Conservation (phyloP, 2,113 vertebrate species). For the Platichthys stellatus region DNA sequence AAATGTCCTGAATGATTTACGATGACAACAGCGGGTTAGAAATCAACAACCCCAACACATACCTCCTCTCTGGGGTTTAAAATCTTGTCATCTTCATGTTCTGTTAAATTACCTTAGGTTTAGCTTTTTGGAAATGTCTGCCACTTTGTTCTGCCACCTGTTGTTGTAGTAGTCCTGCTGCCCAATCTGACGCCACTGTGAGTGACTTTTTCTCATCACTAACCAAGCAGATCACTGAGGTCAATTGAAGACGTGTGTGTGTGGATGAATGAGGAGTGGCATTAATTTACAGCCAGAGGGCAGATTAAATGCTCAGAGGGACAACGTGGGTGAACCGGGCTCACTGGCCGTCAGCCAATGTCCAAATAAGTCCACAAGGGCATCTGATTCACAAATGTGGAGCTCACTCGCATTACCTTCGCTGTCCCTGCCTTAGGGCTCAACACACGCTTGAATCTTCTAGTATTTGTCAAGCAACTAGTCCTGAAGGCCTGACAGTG, state of each 20-base stretch:
- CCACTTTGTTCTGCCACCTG: background rate
- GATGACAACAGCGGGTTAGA: background rate
- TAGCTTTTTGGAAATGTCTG: background rate
- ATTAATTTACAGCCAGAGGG: slow-evolving; percentile 62
- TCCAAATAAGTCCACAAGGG: slow-evolving; percentile 80
- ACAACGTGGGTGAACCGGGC: slow-evolving; percentile 62
- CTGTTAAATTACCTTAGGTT: background rate
- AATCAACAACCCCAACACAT: background rate
- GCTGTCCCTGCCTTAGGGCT: background rate
- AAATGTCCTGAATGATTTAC: background rate
- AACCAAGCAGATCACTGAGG: slow-evolving; percentile 10
- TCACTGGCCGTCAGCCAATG: slow-evolving; percentile 69
- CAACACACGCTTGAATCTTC: background rate
- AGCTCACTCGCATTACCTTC: slow-evolving; percentile 41
- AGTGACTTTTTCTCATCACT: slow-evolving; percentile 21
- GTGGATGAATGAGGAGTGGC: slow-evolving; percentile 42
- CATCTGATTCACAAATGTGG: slow-evolving; percentile 72
- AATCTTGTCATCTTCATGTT: background rate
- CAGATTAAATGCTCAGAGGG: slow-evolving; percentile 69
- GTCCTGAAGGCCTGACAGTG: background rate
- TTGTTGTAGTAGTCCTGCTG: background rate
- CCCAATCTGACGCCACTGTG: background rate
- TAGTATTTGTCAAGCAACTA: background rate
- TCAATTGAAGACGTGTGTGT: slow-evolving; percentile 7
- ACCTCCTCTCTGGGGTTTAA: background rate